Conservation (phyloP, 2,113 vertebrate species). For the Mustela nigripes region DNA sequence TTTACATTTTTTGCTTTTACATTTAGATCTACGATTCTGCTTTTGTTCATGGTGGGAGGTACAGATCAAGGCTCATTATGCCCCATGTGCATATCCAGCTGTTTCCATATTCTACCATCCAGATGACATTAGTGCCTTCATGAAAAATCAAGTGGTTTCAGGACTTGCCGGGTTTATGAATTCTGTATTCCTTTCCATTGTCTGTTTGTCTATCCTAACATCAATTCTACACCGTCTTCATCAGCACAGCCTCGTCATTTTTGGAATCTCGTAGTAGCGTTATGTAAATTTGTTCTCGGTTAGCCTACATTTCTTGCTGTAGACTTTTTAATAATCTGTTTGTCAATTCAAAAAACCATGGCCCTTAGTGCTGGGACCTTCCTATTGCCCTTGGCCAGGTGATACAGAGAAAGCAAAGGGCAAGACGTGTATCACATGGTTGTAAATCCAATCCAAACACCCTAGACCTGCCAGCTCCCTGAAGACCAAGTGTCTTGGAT, state of each 20-base stretch:
- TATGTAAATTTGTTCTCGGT: neutral
- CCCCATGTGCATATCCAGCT: too few species aligned
- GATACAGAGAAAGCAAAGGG: neutral
- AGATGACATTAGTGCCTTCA: neutral
- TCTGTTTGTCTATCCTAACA: neutral
- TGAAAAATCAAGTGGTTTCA: neutral
- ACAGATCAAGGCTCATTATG: neutral
- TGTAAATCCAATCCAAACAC: neutral
- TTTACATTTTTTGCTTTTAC: neutral
- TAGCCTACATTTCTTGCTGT: neutral
- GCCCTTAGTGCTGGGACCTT: neutral
- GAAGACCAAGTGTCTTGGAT: neutral
- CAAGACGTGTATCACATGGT: rapidly evolving
- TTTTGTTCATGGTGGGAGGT: neutral
- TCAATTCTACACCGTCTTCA: neutral
- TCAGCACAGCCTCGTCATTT: neutral
- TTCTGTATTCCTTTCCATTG: neutral
- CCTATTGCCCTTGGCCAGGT: neutral
- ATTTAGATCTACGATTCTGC: too few species aligned
- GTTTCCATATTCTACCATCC: neutral
- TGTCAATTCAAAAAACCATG: neutral
- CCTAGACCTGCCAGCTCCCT: neutral
- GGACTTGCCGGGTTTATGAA: neutral
- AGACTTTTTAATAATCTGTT: neutral
- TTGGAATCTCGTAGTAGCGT: neutral